Percentiles rank a stretch among this genome's conserved stretches.
Conservation (phyloP, 2,888 invertebrate species). For the Andrena haemorrhoa region DNA sequence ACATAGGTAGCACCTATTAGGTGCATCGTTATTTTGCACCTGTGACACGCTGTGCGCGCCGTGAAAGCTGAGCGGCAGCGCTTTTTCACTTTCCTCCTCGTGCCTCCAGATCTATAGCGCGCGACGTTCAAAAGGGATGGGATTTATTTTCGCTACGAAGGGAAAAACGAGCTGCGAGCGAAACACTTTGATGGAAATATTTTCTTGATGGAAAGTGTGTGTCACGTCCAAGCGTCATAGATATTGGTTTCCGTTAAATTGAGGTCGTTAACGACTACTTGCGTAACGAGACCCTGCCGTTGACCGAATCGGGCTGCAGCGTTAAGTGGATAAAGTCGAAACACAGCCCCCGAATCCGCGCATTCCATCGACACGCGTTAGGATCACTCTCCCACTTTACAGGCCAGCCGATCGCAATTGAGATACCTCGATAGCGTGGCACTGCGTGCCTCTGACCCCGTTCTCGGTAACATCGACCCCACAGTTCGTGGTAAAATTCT, state of each 20-base stretch:
- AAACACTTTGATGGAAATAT: neutral
- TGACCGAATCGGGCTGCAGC: neutral
- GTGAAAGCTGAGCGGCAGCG: neutral
- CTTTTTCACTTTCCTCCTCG: slow-evolving; percentile 12
- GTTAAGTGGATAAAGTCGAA: slow-evolving; percentile 33
- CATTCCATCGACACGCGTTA: slow-evolving; percentile 6
- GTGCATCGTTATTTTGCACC: slow-evolving; percentile 41
- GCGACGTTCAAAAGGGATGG: neutral
- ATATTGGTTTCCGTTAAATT: neutral
- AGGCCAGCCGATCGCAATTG: slow-evolving; percentile 34
- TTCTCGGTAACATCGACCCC: slow-evolving; percentile 11
- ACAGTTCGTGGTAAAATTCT: slow-evolving; percentile 14
- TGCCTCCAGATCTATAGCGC: neutral
- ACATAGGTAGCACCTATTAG: neutral
- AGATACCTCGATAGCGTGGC: slow-evolving; percentile 13
- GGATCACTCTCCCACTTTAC: slow-evolving; percentile 38
- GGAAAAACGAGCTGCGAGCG: neutral
- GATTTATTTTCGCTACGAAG: slow-evolving; percentile 31
- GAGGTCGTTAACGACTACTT: slow-evolving; percentile 8
- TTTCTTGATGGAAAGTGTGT: too few species aligned
- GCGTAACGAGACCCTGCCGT: neutral
- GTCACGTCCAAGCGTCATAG: neutral
- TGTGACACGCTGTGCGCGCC: slow-evolving; percentile 1
- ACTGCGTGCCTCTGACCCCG: slow-evolving; percentile 15
- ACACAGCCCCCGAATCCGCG: slow-evolving; percentile 24